Percentiles rank a stretch among this genome's conserved stretches.
Evolutionary conservation across 2,888 invertebrate species (phyloP).

Genomic region (Mesorhabditis spiculigera): DNA sequence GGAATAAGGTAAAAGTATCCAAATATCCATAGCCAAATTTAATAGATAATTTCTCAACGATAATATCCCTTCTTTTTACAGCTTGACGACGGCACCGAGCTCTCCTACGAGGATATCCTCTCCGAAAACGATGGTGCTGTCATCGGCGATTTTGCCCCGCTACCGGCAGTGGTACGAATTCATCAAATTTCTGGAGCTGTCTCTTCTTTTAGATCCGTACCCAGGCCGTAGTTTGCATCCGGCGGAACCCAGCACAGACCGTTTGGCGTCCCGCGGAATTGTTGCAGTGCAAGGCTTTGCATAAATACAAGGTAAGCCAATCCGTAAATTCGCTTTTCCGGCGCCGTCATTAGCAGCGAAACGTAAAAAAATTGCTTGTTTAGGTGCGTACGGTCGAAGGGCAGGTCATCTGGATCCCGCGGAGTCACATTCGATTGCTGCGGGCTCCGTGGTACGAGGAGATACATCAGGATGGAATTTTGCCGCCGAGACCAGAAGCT

Average conservation of each 20-base stretch:
- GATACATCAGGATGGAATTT: constrained; percentile 61
- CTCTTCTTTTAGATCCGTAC: neutral
- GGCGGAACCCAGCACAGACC: neutral
- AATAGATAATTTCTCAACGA: no score
- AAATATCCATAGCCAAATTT: no score
- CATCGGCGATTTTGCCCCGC: constrained; percentile 45
- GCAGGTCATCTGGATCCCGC: constrained; percentile 69
- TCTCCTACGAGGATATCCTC: constrained; percentile 25
- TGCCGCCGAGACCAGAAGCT: neutral
- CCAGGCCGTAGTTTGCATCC: neutral
- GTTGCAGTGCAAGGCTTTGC: neutral
- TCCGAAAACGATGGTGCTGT: constrained; percentile 25
- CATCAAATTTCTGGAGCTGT: neutral
- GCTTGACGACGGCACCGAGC: constrained; percentile 35
- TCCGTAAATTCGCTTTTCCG: no score
- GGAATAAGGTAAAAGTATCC: no score
- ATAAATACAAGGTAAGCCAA: neutral
- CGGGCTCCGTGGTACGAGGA: constrained; percentile 96
- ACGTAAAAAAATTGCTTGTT: neutral
- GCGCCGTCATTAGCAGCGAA: no score
- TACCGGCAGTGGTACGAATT: constrained; percentile 15
- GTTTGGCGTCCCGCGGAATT: neutral
- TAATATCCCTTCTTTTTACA: constrained; percentile 11
- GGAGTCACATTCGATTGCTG: constrained; percentile 83
- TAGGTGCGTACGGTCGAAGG: constrained; percentile 19